Conservation (phyloP, 2,888 invertebrate species). For the Hipparchia semele region DNA sequence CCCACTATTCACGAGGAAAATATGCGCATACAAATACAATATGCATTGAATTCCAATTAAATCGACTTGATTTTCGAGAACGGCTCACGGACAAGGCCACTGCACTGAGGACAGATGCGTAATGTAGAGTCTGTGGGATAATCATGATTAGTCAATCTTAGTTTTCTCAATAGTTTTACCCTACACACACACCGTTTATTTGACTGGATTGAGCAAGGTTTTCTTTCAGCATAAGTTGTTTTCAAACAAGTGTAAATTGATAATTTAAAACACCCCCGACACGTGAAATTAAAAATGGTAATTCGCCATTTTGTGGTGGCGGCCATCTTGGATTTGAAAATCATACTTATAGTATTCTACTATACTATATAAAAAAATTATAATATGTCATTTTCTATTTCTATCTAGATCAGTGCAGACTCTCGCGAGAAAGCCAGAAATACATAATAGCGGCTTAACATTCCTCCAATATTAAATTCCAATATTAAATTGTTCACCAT, state of each 20-base stretch:
- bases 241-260: too few relatives aligned
- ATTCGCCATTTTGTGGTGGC: too few relatives aligned
- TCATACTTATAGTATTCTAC: too few relatives aligned
- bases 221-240: too few relatives aligned
- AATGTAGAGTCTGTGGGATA: background rate
- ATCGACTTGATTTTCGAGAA: slow-evolving; percentile 1
- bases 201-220: too few relatives aligned
- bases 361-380: too few relatives aligned
- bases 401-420: background rate
- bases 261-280: too few relatives aligned
- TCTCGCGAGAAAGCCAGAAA: too few relatives aligned
- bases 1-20: slow-evolving; percentile 9
- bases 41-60: slow-evolving; percentile 2
- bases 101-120: background rate
- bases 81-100: background rate
- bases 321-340: too few relatives aligned
- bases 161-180: background rate
- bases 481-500: background rate
- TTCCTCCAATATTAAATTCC: too few relatives aligned
- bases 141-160: background rate
- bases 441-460: too few relatives aligned
- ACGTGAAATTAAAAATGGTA: too few relatives aligned
- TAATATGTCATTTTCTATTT: background rate
- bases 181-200: background rate
- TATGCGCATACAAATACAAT: background rate